Conservation (phyloP, 2,888 invertebrate species). For the Pandemis corylana region DNA sequence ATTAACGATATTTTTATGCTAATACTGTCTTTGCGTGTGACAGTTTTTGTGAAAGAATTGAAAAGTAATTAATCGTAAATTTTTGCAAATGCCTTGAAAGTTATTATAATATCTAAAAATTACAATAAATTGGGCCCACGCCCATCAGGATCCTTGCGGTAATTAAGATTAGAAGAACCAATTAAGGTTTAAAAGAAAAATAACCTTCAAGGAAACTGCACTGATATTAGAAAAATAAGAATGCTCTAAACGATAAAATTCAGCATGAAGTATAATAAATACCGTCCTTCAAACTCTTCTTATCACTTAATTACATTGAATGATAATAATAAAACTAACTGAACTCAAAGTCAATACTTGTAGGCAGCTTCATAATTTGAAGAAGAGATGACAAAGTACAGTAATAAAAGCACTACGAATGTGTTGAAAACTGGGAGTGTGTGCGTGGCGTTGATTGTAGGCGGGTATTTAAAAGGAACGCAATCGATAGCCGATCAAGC, state of each 20-base stretch:
- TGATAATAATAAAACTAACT: conserved; percentile 3
- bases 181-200: background rate
- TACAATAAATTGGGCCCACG: background rate
- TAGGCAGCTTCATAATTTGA: conserved; percentile 14
- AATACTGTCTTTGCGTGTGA: conserved; percentile 36
- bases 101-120: conserved; percentile 8
- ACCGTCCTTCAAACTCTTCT: background rate
- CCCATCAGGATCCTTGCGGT: background rate
- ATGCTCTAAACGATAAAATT: background rate
- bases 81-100: conserved; percentile 25
- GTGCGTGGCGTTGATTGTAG: conserved; percentile 54
- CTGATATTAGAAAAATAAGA: conserved; percentile 6
- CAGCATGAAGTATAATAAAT: too few relatives aligned
- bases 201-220: background rate
- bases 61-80: conserved; percentile 31
- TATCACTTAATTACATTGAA: background rate
- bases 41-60: conserved; percentile 31
- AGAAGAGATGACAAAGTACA: conserved; percentile 39
- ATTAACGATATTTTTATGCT: conserved; percentile 50
- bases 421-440: conserved; percentile 36
- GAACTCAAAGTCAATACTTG: background rate
- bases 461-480: conserved; percentile 63
- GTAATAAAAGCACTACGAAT: conserved; percentile 31
- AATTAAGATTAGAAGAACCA: conserved; percentile 1
- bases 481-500: conserved; percentile 74